Percentiles rank a stretch among this genome's conserved stretches.
Evolutionary conservation across 1,140 invertebrate species (phyloP).

Genomic region (Delia radicum): DNA sequence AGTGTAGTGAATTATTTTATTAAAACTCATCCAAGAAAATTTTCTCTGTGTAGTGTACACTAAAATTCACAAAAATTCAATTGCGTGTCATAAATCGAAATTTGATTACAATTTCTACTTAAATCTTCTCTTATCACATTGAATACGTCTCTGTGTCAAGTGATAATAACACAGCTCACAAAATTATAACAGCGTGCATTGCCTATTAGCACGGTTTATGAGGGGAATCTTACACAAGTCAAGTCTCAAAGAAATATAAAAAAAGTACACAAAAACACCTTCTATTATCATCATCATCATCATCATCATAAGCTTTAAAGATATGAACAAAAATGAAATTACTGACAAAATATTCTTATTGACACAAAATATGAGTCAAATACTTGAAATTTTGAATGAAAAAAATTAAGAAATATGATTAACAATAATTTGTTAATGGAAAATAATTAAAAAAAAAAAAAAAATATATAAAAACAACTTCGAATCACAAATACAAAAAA

Average conservation of each 20-base stretch:
- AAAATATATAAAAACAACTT: neutral
- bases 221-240: neutral
- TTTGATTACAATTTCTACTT: no score
- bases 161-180: no score
- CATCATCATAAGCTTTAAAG: neutral
- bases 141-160: no score
- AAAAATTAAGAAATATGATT: neutral
- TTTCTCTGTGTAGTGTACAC: no score
- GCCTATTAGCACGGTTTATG: neutral
- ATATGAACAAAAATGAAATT: neutral
- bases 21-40: no score
- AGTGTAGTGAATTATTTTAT: no score
- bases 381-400: neutral
- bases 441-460: neutral
- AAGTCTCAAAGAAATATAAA: neutral
- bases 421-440: conserved; percentile 18
- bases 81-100: no score
- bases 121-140: no score
- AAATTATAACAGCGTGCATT: no score
- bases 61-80: no score
- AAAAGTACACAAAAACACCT: neutral
- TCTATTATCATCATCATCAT: neutral
- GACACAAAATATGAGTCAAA: neutral
- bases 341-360: neutral
- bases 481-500: neutral